Percentiles rank a stretch among this genome's conserved stretches.
Evolutionary conservation across 23 tunicate species (phyloP).

Genomic region (Ascidia mentula): DNA sequence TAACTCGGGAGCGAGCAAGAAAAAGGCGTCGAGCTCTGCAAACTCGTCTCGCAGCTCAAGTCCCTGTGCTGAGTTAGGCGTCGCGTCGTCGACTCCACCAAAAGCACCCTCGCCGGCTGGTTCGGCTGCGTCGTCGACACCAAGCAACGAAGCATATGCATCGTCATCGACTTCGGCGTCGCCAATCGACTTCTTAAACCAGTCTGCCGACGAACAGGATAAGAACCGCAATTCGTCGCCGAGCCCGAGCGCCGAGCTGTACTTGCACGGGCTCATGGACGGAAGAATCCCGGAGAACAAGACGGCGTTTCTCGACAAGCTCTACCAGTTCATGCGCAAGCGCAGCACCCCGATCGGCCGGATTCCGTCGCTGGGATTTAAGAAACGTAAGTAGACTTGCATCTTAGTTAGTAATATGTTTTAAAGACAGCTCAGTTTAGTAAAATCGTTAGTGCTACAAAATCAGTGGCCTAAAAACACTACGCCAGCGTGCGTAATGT

Average conservation of each 20-base stretch:
- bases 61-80: conserved; percentile 11
- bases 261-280: conserved; percentile 52
- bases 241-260: conserved; percentile 13
- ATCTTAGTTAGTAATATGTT: too few relatives aligned
- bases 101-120: conserved; percentile 43
- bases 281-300: conserved; percentile 53
- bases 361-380: conserved; percentile 70
- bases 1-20: conserved; percentile 5
- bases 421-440: too few relatives aligned
- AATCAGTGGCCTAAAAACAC: too few relatives aligned
- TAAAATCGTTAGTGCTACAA: too few relatives aligned
- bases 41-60: conserved; percentile 33
- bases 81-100: neutral
- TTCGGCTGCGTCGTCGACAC: conserved; percentile 23
- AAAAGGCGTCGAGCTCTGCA: conserved; percentile 22
- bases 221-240: neutral
- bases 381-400: conserved; percentile 73
- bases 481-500: too few relatives aligned
- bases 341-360: conserved; percentile 53
- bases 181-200: conserved; percentile 35
- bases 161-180: conserved; percentile 30
- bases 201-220: conserved; percentile 17
- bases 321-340: conserved; percentile 63
- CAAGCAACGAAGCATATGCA: conserved; percentile 24
- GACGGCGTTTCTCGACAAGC: conserved; percentile 43